Evolutionary conservation across 2,888 invertebrate genomes (phyloP), one percentile per base, ranked within the genome.

Genomic region (Melangyna quadrimaculata): DNA sequence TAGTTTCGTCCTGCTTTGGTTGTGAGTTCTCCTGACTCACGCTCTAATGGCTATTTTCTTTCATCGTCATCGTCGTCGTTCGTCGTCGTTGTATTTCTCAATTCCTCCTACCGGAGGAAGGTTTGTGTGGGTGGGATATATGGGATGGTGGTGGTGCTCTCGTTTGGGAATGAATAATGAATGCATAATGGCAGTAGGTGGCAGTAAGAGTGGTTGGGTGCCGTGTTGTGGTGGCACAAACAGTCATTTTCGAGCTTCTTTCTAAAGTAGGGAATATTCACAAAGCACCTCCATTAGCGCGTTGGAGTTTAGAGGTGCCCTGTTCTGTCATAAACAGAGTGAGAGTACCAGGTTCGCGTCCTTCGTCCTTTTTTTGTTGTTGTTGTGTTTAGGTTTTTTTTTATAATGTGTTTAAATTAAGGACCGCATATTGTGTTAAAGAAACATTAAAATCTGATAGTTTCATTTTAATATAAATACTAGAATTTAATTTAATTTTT

Each of bases 21-120:
- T 22, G 35, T 32, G 55, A 32, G 32, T 57, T 5, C 19, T 55
- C 59, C 37, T 65, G 65, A 71, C 53, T 67, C 55, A 48, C 14
- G 71, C 74, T 79, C 83, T 84, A 79, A 84, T 84, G 83, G 83
- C 83, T 53, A 84, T 84, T 84, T 84, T 75, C 75, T 57, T 65
- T 57, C 77, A 29, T 45, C 48, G 32, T 57, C 27, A 12, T 27
- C 35, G 24, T 51, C 24, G n/a, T 17, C 57, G 27, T 55, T n/a
- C 17, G 0, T 29, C 35, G 4, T 32, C n/a, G 5, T 10, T 29
- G 43, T 32, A 35, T 3, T 10, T 17, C 22, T 5, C 59, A 3
- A 19, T 61, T 67, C 22, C 22, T 14, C 3, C n/a, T 3, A 1
- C 9, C 24, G 7, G 8, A 24, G n/a, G n/a, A n/a, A n/a, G n/a